Conservation (phyloP, 2,888 invertebrate species). For the Metacarcinus magister region DNA sequence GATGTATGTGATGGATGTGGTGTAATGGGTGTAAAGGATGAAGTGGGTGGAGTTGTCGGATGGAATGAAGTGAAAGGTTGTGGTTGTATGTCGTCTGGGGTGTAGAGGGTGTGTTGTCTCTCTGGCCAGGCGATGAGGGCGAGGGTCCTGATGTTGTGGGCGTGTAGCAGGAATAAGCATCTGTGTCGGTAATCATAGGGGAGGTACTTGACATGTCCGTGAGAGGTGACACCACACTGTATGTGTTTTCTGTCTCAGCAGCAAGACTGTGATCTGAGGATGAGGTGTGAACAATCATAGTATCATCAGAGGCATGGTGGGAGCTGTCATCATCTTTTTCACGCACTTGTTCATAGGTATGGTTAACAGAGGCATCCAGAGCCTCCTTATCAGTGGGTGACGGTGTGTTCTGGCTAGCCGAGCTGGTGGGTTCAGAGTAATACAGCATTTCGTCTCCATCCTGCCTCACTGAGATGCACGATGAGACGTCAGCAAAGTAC, state of each 20-base stretch:
- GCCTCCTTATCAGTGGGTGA: slow-evolving; percentile 75
- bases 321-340: slow-evolving; percentile 82
- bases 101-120: slow-evolving; percentile 73
- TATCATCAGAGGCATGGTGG: slow-evolving; percentile 82
- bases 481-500: slow-evolving; percentile 82
- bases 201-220: slow-evolving; percentile 79
- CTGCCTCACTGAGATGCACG: slow-evolving; percentile 81
- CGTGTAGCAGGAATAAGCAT: slow-evolving; percentile 80
- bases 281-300: slow-evolving; percentile 82
- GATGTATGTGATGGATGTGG: slow-evolving; percentile 74
- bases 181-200: slow-evolving; percentile 81
- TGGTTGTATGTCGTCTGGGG: slow-evolving; percentile 70
- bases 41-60: slow-evolving; percentile 75
- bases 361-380: slow-evolving; percentile 72
- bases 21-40: slow-evolving; percentile 80
- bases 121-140: slow-evolving; percentile 69
- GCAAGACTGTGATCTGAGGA: slow-evolving; percentile 81
- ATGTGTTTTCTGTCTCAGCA: slow-evolving; percentile 81
- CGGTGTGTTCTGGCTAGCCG: slow-evolving; percentile 77
- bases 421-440: slow-evolving; percentile 82
- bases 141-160: slow-evolving; percentile 76
- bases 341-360: slow-evolving; percentile 81
- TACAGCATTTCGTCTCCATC: slow-evolving; percentile 81
- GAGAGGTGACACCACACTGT: slow-evolving; percentile 81
- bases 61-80: slow-evolving; percentile 67